Base-by-base conservation (phyloP, 2,888 invertebrate genomes). In the Xanthorhoe designata region DNA sequence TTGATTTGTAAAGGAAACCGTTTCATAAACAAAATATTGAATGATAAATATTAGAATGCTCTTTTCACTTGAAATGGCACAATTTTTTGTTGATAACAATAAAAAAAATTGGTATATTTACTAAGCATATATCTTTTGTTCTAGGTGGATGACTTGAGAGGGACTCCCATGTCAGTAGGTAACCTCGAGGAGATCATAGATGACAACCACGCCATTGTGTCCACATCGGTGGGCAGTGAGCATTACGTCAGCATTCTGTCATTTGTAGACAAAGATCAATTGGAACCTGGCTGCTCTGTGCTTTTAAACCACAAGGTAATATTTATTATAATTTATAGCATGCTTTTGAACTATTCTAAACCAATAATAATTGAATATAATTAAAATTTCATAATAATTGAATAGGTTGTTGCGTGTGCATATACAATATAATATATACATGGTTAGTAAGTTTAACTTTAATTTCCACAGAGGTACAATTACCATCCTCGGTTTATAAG, bases 91-190 rank as follows among this genome's bases (percentile, higher is more conserved):
- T 3, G 24, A 24, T 32, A 32, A 32, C 32, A 32, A 7, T 5
- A 42, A 13, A 13, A 42, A 13, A 42, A 13, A 38, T 38, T 42
- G 13, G 13, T 13, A 3, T 3, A 42, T 42, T 42, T 7, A 32
- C 8, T 7, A 7, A 4, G n/a, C 2, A 32, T 32, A 10, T 38
- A 10, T 38, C 13, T 38, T 10, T 42, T 45, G 15, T 64, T 64
- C 4, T 54, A 64, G 64, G 99, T 99, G 47, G 99, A 99, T 94
- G 99, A 99, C 89, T 94, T 99, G 62, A 95, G 99, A 87, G 99
- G 99, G 52, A 99, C 99, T 38, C 99, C 99, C 0, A 99, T 99
- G 99, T 99, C 99, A 7, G 99, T 99, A 24, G 99, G 99, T n/a
- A 99, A 98, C 72, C 92, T 99, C 68, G 99, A 99, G 88, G 99